Percentiles rank a stretch among this genome's conserved stretches.
Conservation (phyloP, 1,140 invertebrate species). For the Alviniconcha marisindica region DNA sequence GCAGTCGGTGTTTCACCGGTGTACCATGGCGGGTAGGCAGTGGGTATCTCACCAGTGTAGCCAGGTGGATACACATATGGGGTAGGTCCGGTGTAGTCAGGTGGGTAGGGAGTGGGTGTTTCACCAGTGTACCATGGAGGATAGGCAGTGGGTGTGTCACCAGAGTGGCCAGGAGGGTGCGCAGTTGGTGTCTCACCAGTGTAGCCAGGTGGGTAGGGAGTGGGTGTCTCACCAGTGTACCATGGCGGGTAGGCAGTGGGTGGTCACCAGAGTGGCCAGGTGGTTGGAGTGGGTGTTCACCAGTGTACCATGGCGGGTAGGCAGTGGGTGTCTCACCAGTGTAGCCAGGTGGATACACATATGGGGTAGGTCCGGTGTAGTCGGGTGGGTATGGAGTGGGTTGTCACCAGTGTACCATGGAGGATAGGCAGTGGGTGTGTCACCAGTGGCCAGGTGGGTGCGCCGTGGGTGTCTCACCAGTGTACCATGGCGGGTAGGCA, state of each 20-base stretch:
- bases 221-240: background rate
- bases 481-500: conserved; percentile 6
- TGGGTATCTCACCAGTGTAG: background rate
- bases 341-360: conserved; percentile 24
- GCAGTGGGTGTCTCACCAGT: conserved; percentile 17
- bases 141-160: conserved; percentile 24
- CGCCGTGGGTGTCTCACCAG: background rate
- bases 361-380: conserved; percentile 28
- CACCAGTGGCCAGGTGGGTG: background rate
- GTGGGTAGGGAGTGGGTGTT: conserved; percentile 38
- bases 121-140: conserved; percentile 31
- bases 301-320: conserved; percentile 5
- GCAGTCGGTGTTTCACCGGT: conserved; percentile 6
- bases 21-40: conserved; percentile 34
- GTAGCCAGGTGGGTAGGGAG: background rate
- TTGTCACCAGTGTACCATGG: background rate
- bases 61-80: conserved; percentile 30
- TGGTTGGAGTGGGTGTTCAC: conserved; percentile 32
- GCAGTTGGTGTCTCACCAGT: background rate
- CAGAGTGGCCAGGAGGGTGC: background rate
- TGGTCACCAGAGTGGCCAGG: background rate
- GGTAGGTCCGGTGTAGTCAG: conserved; percentile 15
- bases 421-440: background rate
- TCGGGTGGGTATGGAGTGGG: conserved; percentile 19
- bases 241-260: conserved; percentile 19